Evolutionary conservation across 1,140 invertebrate species (phyloP), one percentile per base, ranked within the genome.

Genomic region (Nixonia krombeini): DNA sequence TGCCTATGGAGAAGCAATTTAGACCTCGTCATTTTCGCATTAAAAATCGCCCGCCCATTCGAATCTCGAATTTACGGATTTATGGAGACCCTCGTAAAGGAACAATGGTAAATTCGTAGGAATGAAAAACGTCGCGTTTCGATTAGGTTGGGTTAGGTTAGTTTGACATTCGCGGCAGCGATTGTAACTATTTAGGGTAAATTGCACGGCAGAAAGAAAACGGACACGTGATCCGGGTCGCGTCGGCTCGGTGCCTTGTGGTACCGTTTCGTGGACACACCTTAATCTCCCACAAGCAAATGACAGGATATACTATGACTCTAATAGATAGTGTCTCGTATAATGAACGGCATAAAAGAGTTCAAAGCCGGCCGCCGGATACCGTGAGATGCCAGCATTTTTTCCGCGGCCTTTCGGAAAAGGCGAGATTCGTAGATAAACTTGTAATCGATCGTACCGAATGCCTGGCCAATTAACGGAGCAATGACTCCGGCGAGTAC

Each of bases 191-290:
- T 52, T 45, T 17, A 28, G 33, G 16, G 46, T 21, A 51, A 52
- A 52, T 52, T 40, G 7, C 26, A 37, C 52, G 44, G 49, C 55
- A 68, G 51, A 66, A 73, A 67, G 61, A 65, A 71, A 64, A 70
- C 56, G 47, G 63, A 65, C 68, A 71, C 70, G 64, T 76, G 74
- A 76, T 71, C 63, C 61, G 68, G 64, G 56, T 73, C 59, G 57
- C 45, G 44, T n/a, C 53, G 35, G 42, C 64, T 64, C 47, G 61
- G 68, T 71, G 61, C 66, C 46, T 64, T 65, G 56, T 63, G 58
- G 70, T 71, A 64, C 66, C 55, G 65, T 69, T 65, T 65, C 49
- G 63, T 58, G 61, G 68, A 71, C 68, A 71, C 68, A 71, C 68
- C 67, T 70, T 70, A 70, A 70, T 70, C 61, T 70, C 46, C 50